Evolutionary conservation across 2,888 invertebrate species (phyloP).

Genomic region (Megastigmus dorsalis): DNA sequence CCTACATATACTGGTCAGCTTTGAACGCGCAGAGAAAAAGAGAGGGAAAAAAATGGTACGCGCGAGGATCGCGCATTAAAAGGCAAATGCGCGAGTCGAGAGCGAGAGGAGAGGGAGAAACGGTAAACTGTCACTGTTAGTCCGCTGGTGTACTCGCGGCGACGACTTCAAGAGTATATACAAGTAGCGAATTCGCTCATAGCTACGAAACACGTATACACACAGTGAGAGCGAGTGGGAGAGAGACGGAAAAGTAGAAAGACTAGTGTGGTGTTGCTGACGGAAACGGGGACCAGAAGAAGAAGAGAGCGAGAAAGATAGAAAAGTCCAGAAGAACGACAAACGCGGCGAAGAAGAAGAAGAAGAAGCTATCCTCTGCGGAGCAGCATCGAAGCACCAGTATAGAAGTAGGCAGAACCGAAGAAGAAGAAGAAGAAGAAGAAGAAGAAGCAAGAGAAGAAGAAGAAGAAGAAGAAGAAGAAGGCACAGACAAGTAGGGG

Average conservation of each 20-base stretch:
- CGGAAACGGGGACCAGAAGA: conserved; percentile 26
- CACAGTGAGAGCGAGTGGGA: too few species aligned
- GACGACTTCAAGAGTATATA: background rate
- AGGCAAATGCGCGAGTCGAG: background rate
- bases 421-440: background rate
- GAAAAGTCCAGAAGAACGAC: too few species aligned
- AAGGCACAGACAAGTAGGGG: background rate
- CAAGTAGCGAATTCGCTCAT: too few species aligned
- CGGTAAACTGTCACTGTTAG: conserved; percentile 70
- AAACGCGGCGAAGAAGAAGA: background rate
- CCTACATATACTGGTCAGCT: background rate
- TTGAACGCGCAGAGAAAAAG: background rate
- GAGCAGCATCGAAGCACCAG: too few species aligned
- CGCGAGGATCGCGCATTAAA: background rate
- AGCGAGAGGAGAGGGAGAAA: conserved; percentile 56
- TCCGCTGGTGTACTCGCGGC: background rate
- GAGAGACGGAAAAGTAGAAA: too few species aligned
- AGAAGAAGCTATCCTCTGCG: too few species aligned
- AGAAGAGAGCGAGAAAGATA: background rate
- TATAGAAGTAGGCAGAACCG: too few species aligned
- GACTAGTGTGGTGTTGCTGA: too few species aligned
- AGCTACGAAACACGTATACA: too few species aligned
- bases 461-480: conserved; percentile 16
- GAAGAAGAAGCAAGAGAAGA: conserved; percentile 1
- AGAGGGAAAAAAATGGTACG: background rate